A percentile compares a stretch with the other conserved stretches of the same genome.
Conservation (phyloP, 2,888 invertebrate species). For the Ormyrus rosae region DNA sequence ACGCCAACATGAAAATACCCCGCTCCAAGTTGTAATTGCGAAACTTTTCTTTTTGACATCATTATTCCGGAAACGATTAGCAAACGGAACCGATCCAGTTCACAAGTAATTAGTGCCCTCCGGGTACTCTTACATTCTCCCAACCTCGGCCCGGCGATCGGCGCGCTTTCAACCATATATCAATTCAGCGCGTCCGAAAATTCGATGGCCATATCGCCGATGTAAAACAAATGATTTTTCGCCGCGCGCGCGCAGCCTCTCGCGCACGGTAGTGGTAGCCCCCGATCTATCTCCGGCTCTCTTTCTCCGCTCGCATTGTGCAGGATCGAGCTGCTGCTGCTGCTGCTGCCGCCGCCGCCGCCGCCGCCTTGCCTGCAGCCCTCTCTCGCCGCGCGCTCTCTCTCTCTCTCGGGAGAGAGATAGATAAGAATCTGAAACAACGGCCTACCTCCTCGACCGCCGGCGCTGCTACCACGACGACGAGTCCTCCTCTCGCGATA, state of each 20-base stretch:
- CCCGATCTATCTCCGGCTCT: slow-evolving; percentile 16
- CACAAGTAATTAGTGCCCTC: too few relatives aligned
- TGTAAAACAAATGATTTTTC: slow-evolving; percentile 58
- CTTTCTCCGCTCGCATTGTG: slow-evolving; percentile 4
- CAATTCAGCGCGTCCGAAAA: too few relatives aligned
- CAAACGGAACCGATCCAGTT: too few relatives aligned
- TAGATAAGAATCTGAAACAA: slow-evolving; percentile 55
- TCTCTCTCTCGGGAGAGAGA: slow-evolving; percentile 4
- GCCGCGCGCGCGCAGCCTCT: slow-evolving; percentile 8
- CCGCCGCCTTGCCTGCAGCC: not conserved
- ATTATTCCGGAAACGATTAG: too few relatives aligned
- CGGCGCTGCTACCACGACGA: slow-evolving; percentile 24
- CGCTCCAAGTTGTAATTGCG: too few relatives aligned
- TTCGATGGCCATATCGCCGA: not conserved
- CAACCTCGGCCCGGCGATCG: too few relatives aligned
- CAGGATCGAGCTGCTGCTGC: slow-evolving; percentile 4
- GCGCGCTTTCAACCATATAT: too few relatives aligned
- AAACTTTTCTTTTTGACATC: too few relatives aligned
- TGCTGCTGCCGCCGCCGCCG: not conserved
- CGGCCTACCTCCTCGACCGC: slow-evolving; percentile 27
- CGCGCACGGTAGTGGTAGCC: slow-evolving; percentile 21
- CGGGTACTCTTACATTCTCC: too few relatives aligned
- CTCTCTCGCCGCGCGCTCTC: slow-evolving; percentile 28
- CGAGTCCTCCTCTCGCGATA: slow-evolving; percentile 9
- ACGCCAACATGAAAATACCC: too few relatives aligned